Base-by-base conservation (phyloP, 2,888 invertebrate genomes). In the Dicyrtomina minuta region DNA sequence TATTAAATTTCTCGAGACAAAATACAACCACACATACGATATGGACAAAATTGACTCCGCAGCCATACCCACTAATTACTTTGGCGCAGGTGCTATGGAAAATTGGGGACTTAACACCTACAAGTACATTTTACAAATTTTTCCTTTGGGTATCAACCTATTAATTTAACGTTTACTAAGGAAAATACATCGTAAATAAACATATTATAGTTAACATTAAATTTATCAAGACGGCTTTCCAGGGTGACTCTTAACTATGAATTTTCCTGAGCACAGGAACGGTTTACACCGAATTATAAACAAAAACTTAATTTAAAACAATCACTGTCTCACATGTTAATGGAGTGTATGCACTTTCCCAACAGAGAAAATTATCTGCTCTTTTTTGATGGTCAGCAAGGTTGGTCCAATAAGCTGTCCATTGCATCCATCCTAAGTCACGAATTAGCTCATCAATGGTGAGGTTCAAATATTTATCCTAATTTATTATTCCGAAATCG, bases 51-150 rank as follows among this genome's bases (percentile, higher is more conserved):
- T 77, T 72, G 77, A 77, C 41, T 70, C 72, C 39, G 70, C 74
- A 17, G 51, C 71, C 8, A 58, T 75, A 17, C 72, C 75, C 12
- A 22, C 22, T 1, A n/a, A 4, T 3, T 65, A 72, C 53, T 77
- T 65, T 64, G 56, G 44, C 1, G 26, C 66, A n/a, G 74, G 74
- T 5, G 71, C 61, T 27, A 70, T 68, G 68, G 76, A 74, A 62
- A 72, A 75, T 27, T 72, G 74, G 75, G 75, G 60, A 20, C 58
- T 76, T 1, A 74, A 74, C 49, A 74, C 75, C 0, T 75, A 75
- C 68, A 71, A 65, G 74, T 73, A 60, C 41, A n/a, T 27, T 1
- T 24, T n/a, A n/a, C n/a, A n/a, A n/a, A n/a, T n/a, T n/a, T n/a
- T n/a, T 17, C 10, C n/a, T n/a, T n/a, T n/a, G n/a, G n/a, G n/a